A percentile compares a stretch with the other conserved stretches of the same genome.
These are phyloP conservation scores for Mus caroli DNA, from an alignment of 2,797 vertebrate species.

Conservation along the genomic window DNA sequence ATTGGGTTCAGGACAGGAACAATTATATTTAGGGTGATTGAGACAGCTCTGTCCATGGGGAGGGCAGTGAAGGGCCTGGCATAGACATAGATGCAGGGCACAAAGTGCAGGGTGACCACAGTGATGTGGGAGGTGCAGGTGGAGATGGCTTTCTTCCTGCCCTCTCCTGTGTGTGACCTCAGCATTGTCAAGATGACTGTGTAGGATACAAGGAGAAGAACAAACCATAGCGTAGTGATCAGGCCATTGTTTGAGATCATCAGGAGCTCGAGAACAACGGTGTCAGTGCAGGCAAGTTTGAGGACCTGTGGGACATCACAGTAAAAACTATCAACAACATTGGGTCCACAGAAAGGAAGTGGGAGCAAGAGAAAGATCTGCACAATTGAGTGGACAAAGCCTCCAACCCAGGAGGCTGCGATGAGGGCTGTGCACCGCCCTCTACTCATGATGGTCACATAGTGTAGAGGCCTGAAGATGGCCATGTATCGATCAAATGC, in stretches of 20 bases:
- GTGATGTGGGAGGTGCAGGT: slow-evolving; percentile 67
- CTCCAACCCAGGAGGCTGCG: neutral
- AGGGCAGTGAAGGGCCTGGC: slow-evolving; percentile 35
- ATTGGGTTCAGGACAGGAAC: slow-evolving; percentile 78
- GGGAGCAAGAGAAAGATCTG: slow-evolving; percentile 50
- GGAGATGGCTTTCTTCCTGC: slow-evolving; percentile 64
- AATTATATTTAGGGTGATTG: slow-evolving; percentile 73
- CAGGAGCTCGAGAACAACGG: slow-evolving; percentile 72
- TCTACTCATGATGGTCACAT: slow-evolving; percentile 36
- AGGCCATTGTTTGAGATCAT: slow-evolving; percentile 82
- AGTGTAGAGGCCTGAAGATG: slow-evolving; percentile 42
- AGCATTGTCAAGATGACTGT: slow-evolving; percentile 60
- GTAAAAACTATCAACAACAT: slow-evolving; percentile 77
- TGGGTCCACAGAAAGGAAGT: slow-evolving; percentile 79
- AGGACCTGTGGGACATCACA: slow-evolving; percentile 80
- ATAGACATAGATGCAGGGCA: slow-evolving; percentile 74
- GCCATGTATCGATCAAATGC: slow-evolving; percentile 26
- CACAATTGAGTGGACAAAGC: slow-evolving; percentile 43
- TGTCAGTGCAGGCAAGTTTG: slow-evolving; percentile 63
- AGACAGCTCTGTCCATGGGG: slow-evolving; percentile 57
- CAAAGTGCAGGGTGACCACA: slow-evolving; percentile 67
- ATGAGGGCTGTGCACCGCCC: neutral
- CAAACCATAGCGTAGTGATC: slow-evolving; percentile 69
- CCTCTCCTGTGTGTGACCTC: slow-evolving; percentile 25
- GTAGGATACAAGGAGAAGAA: slow-evolving; percentile 77